Percentiles rank a stretch among this genome's conserved stretches.
phyloP scores from a whole-genome alignment of 1,140 invertebrate species.

The Acromyrmex charruanus region DNA sequence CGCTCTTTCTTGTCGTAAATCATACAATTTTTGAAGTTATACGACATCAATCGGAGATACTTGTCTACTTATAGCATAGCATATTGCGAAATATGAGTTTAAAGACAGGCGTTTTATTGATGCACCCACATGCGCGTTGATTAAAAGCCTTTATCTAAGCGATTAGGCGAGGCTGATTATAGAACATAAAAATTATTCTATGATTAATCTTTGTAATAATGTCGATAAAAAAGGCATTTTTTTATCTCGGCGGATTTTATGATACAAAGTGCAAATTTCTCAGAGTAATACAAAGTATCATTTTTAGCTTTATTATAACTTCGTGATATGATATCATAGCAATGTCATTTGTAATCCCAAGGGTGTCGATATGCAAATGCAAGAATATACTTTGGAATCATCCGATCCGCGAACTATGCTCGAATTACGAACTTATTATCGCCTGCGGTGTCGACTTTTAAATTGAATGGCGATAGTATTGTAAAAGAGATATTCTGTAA shows the following conservation, averaged over 20 bases:
- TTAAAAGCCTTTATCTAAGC: neutral
- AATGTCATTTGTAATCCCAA: constrained; percentile 1
- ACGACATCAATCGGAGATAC: neutral
- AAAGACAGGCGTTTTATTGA: neutral
- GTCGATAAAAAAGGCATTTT: neutral
- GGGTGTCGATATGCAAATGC: neutral
- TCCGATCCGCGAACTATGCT: neutral
- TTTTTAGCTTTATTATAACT: neutral
- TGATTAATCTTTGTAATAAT: neutral
- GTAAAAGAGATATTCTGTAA: neutral
- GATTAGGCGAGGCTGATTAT: neutral
- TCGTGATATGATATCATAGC: constrained; percentile 5
- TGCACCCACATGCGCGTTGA: neutral
- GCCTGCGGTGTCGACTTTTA: neutral
- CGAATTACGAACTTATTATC: constrained; percentile 25
- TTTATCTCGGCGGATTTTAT: neutral
- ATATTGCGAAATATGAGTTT: constrained; percentile 2
- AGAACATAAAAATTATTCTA: neutral
- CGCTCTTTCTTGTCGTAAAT: neutral
- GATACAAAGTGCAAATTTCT: neutral
- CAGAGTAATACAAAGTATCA: neutral
- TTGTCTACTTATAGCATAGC: neutral
- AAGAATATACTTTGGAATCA: neutral
- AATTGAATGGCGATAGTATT: constrained; percentile 12
- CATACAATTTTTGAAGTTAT: neutral